Evolutionary conservation across 2,888 invertebrate genomes (phyloP), one percentile per base, ranked within the genome.

Genomic region (Hirtodrosophila histrioides): DNA sequence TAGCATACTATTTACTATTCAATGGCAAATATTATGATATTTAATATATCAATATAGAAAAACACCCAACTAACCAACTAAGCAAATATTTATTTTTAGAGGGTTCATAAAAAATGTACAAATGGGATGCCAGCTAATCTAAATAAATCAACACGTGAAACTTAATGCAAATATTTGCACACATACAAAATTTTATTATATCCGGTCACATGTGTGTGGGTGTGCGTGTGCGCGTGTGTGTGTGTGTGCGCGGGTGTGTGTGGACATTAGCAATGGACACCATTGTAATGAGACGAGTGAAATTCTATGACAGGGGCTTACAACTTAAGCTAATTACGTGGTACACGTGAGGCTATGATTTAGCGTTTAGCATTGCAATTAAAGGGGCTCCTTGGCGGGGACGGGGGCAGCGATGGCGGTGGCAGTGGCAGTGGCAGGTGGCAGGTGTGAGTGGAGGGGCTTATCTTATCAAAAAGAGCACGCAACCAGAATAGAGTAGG

Each of bases 321-420:
- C 84, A 85, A 86, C 86, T 85, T 88, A 79, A 84, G 84, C 86
- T 85, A 85, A 85, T 85, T 85, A 88, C 83, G 86, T 82, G 74
- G 69, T 74, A 88, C 83, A 85, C 86, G 79, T 85, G 75, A 82
- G 68, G 76, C 66, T 73, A 75, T 86, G 88, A 84, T 88, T 84
- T 86, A 78, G 67, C 88, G 78, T 86, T 88, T 88, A 85, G 78
- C 78, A 69, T 64, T 75, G 73, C 84, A 88, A 85, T 85, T 88
- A 85, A 84, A 75, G 63, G 48, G 57, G 46, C 81, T 57, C 39
- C 56, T 53, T 35, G 36, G 57, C 23, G n/a, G 17, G 5, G 6
- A 8, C 35, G 23, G 35, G 17, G 27, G 12, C 0, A 2, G 9
- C 36, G 9, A 24, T 49, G 10, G 9, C 43, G 27, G 5, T 2